Conservation (phyloP, 2,797 vertebrate genomes). For the Choloepus didactylus region DNA sequence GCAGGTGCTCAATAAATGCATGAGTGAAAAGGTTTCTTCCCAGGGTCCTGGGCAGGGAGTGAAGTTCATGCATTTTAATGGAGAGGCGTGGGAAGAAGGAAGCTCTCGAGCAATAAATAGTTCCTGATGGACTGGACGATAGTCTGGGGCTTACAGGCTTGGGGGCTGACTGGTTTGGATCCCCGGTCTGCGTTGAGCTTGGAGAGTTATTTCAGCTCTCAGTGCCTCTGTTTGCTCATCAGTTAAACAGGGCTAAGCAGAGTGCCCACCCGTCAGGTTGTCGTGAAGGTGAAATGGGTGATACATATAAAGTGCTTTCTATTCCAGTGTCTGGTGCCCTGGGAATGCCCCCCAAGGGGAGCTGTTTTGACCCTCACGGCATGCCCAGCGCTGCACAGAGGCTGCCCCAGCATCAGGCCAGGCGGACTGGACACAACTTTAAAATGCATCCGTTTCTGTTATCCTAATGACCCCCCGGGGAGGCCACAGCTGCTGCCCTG, state of each 20-base stretch:
- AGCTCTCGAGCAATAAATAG: too few species aligned
- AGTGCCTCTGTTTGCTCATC: background rate
- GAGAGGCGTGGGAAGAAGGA: rapidly evolving
- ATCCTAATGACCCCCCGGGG: background rate
- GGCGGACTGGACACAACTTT: background rate
- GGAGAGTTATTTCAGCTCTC: background rate
- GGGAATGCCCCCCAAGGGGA: background rate
- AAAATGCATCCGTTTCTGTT: background rate
- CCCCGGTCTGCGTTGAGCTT: background rate
- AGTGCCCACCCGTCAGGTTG: rapidly evolving
- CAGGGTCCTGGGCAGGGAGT: background rate
- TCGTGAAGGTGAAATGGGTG: too few species aligned
- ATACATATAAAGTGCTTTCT: rapidly evolving
- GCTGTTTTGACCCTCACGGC: rapidly evolving
- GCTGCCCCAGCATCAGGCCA: background rate
- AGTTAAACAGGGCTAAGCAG: background rate
- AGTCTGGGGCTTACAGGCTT: background rate
- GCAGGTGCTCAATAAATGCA: rapidly evolving
- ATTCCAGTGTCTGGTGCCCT: rapidly evolving
- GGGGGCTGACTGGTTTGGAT: background rate
- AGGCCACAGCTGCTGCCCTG: background rate
- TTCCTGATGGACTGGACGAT: background rate
- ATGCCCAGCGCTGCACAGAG: rapidly evolving
- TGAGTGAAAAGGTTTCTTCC: background rate
- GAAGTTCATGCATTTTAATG: rapidly evolving